These are phyloP conservation scores for Xiphorhynchus elegans DNA, from an alignment of 2,113 vertebrate species.

Conservation along the genomic window DNA sequence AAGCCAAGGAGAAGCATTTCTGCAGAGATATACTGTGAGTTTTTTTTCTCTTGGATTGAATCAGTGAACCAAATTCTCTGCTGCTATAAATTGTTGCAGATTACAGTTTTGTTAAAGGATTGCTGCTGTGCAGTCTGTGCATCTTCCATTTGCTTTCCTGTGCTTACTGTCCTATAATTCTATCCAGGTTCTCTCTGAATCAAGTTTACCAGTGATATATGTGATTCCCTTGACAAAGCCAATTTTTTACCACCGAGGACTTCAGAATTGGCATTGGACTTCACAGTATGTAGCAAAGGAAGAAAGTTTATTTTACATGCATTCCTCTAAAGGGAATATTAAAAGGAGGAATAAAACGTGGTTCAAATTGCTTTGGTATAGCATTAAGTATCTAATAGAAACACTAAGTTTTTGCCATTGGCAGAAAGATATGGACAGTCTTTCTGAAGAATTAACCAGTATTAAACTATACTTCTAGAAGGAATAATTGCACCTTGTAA, in stretches of 20 bases:
- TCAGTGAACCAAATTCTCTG: constrained; percentile 20
- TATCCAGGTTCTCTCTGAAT: background rate
- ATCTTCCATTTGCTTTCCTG: background rate
- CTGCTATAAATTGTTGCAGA: background rate
- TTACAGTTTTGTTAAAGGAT: constrained; percentile 19
- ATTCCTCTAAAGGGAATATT: background rate
- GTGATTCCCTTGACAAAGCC: background rate
- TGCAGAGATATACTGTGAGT: background rate
- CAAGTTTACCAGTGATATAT: background rate
- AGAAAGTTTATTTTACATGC: background rate
- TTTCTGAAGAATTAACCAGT: constrained; percentile 1
- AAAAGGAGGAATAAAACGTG: accelerated
- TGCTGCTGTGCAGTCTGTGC: background rate
- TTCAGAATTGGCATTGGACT: background rate
- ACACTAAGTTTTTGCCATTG: background rate
- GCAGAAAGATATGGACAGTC: background rate
- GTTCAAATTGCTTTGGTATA: background rate
- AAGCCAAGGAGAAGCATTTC: constrained; percentile 17
- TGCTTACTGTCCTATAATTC: background rate
- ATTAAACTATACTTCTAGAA: background rate
- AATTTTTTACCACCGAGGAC: background rate
- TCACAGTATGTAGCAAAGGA: background rate
- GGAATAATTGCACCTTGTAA: constrained; percentile 5
- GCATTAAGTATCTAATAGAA: background rate
- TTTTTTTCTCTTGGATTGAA: background rate